A percentile compares a stretch with the other conserved stretches of the same genome.
phyloP scores from a whole-genome alignment of 2,113 vertebrate genomes.

The Thermophis baileyi region DNA sequence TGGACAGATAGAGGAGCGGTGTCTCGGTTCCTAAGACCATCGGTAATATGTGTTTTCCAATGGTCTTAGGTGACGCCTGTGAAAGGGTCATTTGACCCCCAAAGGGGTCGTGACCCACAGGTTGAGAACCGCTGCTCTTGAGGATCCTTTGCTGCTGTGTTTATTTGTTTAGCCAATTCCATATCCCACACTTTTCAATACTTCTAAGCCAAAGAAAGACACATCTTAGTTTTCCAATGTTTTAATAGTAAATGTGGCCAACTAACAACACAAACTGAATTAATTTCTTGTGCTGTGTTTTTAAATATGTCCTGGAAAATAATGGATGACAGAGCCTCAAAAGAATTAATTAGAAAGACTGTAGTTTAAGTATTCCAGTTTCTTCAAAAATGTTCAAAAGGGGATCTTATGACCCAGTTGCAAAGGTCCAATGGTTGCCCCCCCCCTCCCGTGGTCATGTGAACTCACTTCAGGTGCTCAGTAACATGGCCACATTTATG shows the following conservation, averaged over 20 bases:
- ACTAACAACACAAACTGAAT: neutral
- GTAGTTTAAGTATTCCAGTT: neutral
- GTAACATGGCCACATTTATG: neutral
- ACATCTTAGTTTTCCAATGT: neutral
- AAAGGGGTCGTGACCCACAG: no score
- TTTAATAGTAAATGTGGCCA: neutral
- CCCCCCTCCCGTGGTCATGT: neutral
- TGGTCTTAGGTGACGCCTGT: no score
- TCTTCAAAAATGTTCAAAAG: neutral
- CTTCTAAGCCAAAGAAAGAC: neutral
- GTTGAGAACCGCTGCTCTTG: no score
- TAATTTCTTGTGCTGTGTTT: neutral
- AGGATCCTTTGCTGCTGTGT: neutral
- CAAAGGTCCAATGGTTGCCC: neutral
- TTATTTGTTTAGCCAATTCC: neutral
- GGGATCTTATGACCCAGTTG: neutral
- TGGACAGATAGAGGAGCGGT: no score
- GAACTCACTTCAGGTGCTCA: neutral
- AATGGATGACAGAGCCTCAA: neutral
- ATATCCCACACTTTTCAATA: neutral
- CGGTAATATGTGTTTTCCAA: no score
- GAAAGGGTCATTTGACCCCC: no score
- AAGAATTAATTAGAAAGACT: neutral
- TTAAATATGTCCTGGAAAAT: neutral
- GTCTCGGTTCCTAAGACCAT: no score